A percentile compares a stretch with the other conserved stretches of the same genome.
Evolutionary conservation across 2,888 invertebrate species (phyloP).

Genomic region (Sabatieria punctata): DNA sequence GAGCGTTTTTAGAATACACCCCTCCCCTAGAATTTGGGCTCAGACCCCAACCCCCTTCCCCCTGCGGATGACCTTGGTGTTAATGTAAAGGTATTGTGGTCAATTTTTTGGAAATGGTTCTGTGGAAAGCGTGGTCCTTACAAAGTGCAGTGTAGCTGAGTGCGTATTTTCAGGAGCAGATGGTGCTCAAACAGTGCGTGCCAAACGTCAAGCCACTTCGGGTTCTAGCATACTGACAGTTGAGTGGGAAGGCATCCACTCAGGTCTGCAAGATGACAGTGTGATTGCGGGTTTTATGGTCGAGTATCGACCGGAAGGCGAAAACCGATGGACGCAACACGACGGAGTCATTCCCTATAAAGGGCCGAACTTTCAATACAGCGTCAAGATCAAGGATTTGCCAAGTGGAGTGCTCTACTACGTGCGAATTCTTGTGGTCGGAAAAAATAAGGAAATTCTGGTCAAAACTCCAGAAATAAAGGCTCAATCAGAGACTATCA

Average conservation of each 20-base stretch:
- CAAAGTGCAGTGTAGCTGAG: too few relatives aligned
- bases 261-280: constrained; percentile 14
- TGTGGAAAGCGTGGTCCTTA: too few relatives aligned
- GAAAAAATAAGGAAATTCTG: constrained; percentile 25
- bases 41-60: too few relatives aligned
- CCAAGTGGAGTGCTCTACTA: constrained; percentile 29
- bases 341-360: constrained; percentile 31
- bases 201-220: too few relatives aligned
- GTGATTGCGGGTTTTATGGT: constrained; percentile 8
- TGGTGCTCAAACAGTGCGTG: too few relatives aligned
- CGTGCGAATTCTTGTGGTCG: constrained; percentile 26
- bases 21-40: too few relatives aligned
- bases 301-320: constrained; percentile 19
- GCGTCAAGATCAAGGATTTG: constrained; percentile 24
- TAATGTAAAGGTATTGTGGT: too few relatives aligned
- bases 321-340: constrained; percentile 26
- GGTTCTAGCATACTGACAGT: constrained; percentile 28
- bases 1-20: too few relatives aligned
- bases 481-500: constrained; percentile 29
- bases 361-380: constrained; percentile 29
- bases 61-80: too few relatives aligned
- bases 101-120: too few relatives aligned
- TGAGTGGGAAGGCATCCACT: constrained; percentile 32
- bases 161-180: too few relatives aligned
- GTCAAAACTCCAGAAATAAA: constrained; percentile 31